Evolutionary conservation across 2,888 invertebrate genomes (phyloP).

Genomic region (Patella depressa): DNA sequence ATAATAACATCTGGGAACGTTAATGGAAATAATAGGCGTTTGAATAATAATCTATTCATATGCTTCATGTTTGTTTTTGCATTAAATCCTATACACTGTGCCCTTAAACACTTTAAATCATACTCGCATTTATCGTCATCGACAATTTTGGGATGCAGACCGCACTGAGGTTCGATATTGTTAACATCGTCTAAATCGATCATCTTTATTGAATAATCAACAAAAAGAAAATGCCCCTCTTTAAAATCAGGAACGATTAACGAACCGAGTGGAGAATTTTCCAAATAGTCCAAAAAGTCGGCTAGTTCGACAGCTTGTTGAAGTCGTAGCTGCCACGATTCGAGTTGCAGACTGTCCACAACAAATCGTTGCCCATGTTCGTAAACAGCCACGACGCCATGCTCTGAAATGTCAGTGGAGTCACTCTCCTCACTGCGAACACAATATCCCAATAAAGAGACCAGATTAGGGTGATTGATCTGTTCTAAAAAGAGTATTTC

Average conservation of each 20-base stretch:
- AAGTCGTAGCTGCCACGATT: constrained; percentile 56
- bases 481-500: constrained; percentile 65
- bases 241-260: constrained; percentile 65
- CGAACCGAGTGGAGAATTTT: constrained; percentile 65
- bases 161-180: constrained; percentile 60
- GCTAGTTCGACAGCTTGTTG: constrained; percentile 57
- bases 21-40: constrained; percentile 53
- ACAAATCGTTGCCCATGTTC: constrained; percentile 60
- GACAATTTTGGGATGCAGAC: constrained; percentile 19
- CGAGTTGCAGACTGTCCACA: constrained; percentile 49
- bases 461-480: constrained; percentile 61
- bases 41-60: constrained; percentile 57
- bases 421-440: constrained; percentile 66
- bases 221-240: constrained; percentile 63
- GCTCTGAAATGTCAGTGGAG: constrained; percentile 62
- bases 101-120: constrained; percentile 48
- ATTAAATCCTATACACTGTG: constrained; percentile 61
- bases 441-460: constrained; percentile 63
- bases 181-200: constrained; percentile 68
- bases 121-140: constrained; percentile 42
- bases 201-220: constrained; percentile 58
- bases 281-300: constrained; percentile 60
- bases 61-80: constrained; percentile 60
- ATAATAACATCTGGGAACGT: constrained; percentile 51
- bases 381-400: constrained; percentile 63